phyloP scores from a whole-genome alignment of 2,113 vertebrate species.

The Colinus virginianus region DNA sequence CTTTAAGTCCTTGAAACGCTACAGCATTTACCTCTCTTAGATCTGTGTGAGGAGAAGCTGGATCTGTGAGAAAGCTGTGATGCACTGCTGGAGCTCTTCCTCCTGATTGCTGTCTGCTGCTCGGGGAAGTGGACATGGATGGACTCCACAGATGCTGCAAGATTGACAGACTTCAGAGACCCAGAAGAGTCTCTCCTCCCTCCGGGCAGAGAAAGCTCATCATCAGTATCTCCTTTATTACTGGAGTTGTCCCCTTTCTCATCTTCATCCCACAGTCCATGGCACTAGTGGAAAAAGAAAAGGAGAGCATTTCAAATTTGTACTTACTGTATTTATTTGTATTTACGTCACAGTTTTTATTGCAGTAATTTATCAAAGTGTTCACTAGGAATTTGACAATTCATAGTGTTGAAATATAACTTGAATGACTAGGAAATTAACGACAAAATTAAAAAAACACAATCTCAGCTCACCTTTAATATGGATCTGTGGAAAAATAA shows the following conservation, averaged over 20 bases:
- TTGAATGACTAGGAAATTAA: not conserved
- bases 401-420: not conserved
- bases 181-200: constrained; percentile 84
- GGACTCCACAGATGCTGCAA: constrained; percentile 87
- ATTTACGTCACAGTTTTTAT: not conserved
- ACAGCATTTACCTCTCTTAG: constrained; percentile 86
- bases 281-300: constrained; percentile 83
- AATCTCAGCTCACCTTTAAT: constrained; percentile 86
- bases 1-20: not conserved
- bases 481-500: constrained; percentile 98
- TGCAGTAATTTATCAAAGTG: not conserved
- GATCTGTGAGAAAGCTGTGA: constrained; percentile 87
- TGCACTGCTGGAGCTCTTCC: constrained; percentile 86
- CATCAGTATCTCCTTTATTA: constrained; percentile 84
- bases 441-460: not conserved
- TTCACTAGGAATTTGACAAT: not conserved
- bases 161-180: constrained; percentile 88
- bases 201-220: constrained; percentile 78
- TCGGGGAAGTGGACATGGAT: constrained; percentile 86
- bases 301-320: not conserved
- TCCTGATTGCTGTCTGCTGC: constrained; percentile 83
- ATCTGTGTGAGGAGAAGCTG: constrained; percentile 85
- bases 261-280: constrained; percentile 95
- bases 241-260: constrained; percentile 79
- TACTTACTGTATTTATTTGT: not conserved